Evolutionary conservation across 2,797 vertebrate species (phyloP), one percentile per base, ranked within the genome.

Genomic region (Geotrypetes seraphini): DNA sequence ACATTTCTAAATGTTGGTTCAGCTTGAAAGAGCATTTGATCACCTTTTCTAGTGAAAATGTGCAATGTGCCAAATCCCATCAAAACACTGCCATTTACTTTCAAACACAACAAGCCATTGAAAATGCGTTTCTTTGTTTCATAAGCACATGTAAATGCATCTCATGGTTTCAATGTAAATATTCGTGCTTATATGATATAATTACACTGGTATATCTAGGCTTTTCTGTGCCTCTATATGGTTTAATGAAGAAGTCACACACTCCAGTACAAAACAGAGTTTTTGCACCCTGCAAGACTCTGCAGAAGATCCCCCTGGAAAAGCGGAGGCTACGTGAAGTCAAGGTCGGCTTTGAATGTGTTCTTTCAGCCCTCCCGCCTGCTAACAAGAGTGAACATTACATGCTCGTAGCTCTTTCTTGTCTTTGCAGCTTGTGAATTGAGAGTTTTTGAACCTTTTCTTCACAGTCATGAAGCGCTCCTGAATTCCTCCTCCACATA

Each of bases 331-430:
- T 50, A 54, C 62, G 75, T 69, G 75, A 44, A 36, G 58, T 57
- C 55, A 80, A 77, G 69, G 63, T 66, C 80, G 72, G 75, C 69
- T 73, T 75, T 63, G 69, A 82, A 77, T 70, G 71, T 69, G 61
- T 71, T 60, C 53, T 17, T 31, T 42, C 60, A 42, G 31, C 22
- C 39, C 31, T 26, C 21, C 3, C 26, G 25, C 53, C 57, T 53
- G 68, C 75, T 96, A 98, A 81, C 96, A 99, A 27, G 91, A 87
- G 36, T 97, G 91, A 54, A 99, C 93, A 1, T 92, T 97, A 60
- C 96, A 99, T 3, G 96, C 96, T 40, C 93, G 83, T 53, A 99
- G 89, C 79, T 99, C 94, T 67, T 96, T 98, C 75, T 92, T 92
- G 83, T 99, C 92, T 71, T 93, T 97, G 76, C 96, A 99, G 64